These are phyloP conservation scores for Pycnomerus fuliginosus DNA, from an alignment of 2,888 invertebrate species.

Conservation along the genomic window DNA sequence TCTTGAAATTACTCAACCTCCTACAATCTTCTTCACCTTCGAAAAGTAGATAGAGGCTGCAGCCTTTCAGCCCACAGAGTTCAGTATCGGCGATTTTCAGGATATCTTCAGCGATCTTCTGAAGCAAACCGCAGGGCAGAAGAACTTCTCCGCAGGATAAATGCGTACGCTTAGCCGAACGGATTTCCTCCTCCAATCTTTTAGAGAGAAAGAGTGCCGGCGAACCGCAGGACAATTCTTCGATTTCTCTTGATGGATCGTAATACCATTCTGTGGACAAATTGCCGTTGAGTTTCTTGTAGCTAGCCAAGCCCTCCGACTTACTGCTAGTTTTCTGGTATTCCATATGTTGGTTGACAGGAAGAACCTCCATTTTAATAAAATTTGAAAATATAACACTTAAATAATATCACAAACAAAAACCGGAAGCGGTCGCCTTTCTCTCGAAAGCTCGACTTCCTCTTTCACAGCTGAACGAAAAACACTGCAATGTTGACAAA, in stretches of 20 bases:
- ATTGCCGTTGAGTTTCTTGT: too few species aligned
- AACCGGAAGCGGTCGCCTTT: constrained; percentile 37
- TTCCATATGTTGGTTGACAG: constrained; percentile 41
- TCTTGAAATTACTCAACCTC: constrained; percentile 78
- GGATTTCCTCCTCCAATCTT: constrained; percentile 74
- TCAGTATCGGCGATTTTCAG: constrained; percentile 81
- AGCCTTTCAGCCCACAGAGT: constrained; percentile 85
- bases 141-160: constrained; percentile 82
- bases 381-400: constrained; percentile 37
- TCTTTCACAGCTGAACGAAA: constrained; percentile 2
- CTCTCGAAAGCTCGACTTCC: constrained; percentile 31
- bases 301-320: constrained; percentile 25
- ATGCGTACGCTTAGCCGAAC: constrained; percentile 78
- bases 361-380: constrained; percentile 45
- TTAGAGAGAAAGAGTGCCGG: constrained; percentile 70
- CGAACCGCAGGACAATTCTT: constrained; percentile 52
- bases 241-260: constrained; percentile 41
- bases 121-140: constrained; percentile 78
- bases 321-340: constrained; percentile 47
- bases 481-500: constrained; percentile 3
- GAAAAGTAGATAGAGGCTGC: constrained; percentile 79
- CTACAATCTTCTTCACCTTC: constrained; percentile 70
- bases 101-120: constrained; percentile 76
- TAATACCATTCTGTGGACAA: constrained; percentile 49
- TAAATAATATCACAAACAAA: constrained; percentile 42